Base-by-base conservation (phyloP, 2,888 invertebrate species). In the Sinelater perroti region DNA sequence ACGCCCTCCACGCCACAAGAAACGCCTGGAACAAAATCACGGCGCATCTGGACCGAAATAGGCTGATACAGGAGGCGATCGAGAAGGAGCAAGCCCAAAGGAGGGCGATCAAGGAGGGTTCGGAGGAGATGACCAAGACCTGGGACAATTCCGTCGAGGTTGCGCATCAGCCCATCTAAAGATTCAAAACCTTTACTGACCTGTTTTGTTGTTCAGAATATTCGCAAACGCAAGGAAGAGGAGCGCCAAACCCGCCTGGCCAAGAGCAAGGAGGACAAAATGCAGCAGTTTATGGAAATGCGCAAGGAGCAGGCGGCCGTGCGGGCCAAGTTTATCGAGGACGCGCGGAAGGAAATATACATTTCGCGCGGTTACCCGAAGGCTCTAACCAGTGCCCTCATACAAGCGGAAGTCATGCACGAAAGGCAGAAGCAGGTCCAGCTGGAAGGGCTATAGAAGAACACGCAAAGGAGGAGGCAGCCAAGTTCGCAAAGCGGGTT, bases 91-190 rank as follows among this genome's bases (percentile, higher is more conserved):
- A 70, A 6, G 76, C 74, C 4, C 71, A 75, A 16, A 75, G 72
- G 33, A 68, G 73, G 30, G 73, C 77, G 28, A 59, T 81, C 17
- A 78, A 78, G 52, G 71, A 79, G 10, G 78, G 73, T 0, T 80
- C 79, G 0, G 72, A 77, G 31, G 70, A 72, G 6, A 76, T 82
- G 76, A 80, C 77, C 0, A 73, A 74, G 60, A 71, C 70, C 46
- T 82, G 80, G 80, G 74, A 72, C n/a, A 76, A 79, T 33, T 79
- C 79, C 0, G 67, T 77, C 26, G 75, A 79, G 68, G 78, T 78
- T 67, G 28, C 17, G 21, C 7, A 17, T 14, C 26, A 13, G 14
- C 4, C 11, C 26, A 3, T 26, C 1, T 14, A n/a, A 26, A 7
- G n/a, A 20, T 42, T 7, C 13, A 6, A 7, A 36, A 31, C 7